Percentiles rank a stretch among this genome's conserved stretches.
These are phyloP conservation scores for Gortyna flavago DNA, from an alignment of 2,888 invertebrate genomes.

Conservation along the genomic window DNA sequence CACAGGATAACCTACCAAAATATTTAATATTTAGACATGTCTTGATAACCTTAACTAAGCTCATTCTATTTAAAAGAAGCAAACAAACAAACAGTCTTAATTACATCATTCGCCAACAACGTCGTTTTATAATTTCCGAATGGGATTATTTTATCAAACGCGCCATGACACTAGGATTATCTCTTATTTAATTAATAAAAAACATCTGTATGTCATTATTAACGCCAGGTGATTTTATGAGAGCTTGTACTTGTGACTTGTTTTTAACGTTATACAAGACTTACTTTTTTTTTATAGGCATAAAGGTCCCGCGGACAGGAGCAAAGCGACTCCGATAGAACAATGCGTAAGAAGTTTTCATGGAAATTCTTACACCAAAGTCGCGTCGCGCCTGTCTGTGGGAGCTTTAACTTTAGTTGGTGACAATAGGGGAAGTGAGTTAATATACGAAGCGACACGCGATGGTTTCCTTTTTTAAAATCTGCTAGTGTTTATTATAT, in stretches of 20 bases:
- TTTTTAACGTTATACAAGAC: constrained; percentile 8
- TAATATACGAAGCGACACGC: background rate
- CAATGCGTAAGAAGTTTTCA: background rate
- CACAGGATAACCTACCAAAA: background rate
- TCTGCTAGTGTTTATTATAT: background rate
- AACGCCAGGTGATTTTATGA: constrained; percentile 57
- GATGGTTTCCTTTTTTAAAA: background rate
- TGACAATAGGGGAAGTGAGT: background rate
- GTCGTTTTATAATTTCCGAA: background rate
- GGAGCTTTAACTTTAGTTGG: background rate
- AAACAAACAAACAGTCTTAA: constrained; percentile 15
- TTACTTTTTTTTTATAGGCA: constrained; percentile 6
- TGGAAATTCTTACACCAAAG: background rate
- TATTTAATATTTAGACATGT: background rate
- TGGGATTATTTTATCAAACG: constrained; percentile 48
- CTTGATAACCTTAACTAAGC: background rate
- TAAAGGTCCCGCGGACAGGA: background rate
- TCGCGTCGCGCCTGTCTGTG: background rate
- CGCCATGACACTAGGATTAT: constrained; percentile 51
- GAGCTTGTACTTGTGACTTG: background rate
- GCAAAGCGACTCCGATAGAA: background rate
- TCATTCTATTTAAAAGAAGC: background rate
- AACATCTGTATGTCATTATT: constrained; percentile 54
- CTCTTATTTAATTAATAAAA: constrained; percentile 54
- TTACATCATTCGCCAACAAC: constrained; percentile 8